Evolutionary conservation across 2,888 invertebrate genomes (phyloP), one percentile per base, ranked within the genome.

Genomic region (Euzophera pinguis): DNA sequence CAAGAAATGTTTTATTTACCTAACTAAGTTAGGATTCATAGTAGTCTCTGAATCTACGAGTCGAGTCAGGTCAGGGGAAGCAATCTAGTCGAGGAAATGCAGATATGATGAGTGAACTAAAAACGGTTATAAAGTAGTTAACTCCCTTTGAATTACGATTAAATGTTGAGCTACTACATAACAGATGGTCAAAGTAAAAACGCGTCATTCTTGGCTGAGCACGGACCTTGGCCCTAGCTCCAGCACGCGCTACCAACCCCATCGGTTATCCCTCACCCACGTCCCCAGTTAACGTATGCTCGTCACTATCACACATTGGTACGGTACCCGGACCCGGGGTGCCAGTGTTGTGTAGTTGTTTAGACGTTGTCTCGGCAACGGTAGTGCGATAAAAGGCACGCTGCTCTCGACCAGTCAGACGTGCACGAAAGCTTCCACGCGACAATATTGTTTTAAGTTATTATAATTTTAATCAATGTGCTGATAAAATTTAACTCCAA

Each of bases 291-390:
- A 52, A 54, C 49, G 53, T 67, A 73, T 77, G 56, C 57, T 69
- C 63, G 63, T 81, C 81, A 70, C 74, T 81, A 61, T 83, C 75
- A 56, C 67, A 70, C 73, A 52, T 64, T 63, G 69, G 68, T 73
- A 71, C 70, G 66, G 66, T 65, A 63, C 61, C 59, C 73, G 69
- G 79, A 22, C 22, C 22, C 22, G 22, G 22, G 5, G 81, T 79
- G 71, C 71, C 77, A 69, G 71, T 81, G 80, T 74, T 78, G 73
- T 67, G 70, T 74, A 78, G 84, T 84, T 88, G 89, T 88, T 89
- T 80, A 75, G 74, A 73, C 81, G 89, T 89, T 83, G 89, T 80
- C 83, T 62, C 65, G 75, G 87, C 88, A 88, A 90, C 89, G 77
- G 77, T 72, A 78, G 81, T 75, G 74, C 75, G 71, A 85, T 79